A percentile compares a stretch with the other conserved stretches of the same genome.
These are phyloP conservation scores for Melanotaenia duboulayi DNA, from an alignment of 2,113 vertebrate genomes.

Conservation along the genomic window DNA sequence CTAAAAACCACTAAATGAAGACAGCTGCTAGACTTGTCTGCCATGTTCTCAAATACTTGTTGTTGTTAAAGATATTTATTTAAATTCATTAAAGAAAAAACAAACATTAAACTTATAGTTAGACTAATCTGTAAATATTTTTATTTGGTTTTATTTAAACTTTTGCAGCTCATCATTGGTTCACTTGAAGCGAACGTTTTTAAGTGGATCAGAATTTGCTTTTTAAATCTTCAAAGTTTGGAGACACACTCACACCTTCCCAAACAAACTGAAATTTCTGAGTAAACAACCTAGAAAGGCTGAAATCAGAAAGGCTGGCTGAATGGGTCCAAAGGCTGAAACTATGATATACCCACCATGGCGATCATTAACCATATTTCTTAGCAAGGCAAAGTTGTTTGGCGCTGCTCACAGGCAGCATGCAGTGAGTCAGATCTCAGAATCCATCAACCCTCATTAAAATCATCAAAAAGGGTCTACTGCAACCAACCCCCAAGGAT, in stretches of 20 bases:
- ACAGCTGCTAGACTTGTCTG: background rate
- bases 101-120: too few relatives aligned
- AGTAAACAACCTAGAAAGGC: too few relatives aligned
- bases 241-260: too few relatives aligned
- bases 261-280: too few relatives aligned
- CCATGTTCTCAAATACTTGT: background rate
- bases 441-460: slow-evolving; percentile 36
- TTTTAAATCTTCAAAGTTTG: too few relatives aligned
- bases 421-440: slow-evolving; percentile 33
- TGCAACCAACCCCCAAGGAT: slow-evolving; percentile 10
- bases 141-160: too few relatives aligned
- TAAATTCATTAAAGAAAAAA: too few relatives aligned
- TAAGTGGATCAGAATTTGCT: too few relatives aligned
- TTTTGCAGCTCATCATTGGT: too few relatives aligned
- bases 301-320: too few relatives aligned
- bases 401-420: background rate
- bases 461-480: slow-evolving; percentile 23
- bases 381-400: slow-evolving; percentile 1
- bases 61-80: background rate
- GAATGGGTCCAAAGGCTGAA: background rate
- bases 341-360: background rate
- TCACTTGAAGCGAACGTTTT: too few relatives aligned
- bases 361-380: background rate
- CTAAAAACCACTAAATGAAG: background rate
- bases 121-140: too few relatives aligned